Base-by-base conservation (phyloP, 2,888 invertebrate genomes). In the Charanyca ferruginea region DNA sequence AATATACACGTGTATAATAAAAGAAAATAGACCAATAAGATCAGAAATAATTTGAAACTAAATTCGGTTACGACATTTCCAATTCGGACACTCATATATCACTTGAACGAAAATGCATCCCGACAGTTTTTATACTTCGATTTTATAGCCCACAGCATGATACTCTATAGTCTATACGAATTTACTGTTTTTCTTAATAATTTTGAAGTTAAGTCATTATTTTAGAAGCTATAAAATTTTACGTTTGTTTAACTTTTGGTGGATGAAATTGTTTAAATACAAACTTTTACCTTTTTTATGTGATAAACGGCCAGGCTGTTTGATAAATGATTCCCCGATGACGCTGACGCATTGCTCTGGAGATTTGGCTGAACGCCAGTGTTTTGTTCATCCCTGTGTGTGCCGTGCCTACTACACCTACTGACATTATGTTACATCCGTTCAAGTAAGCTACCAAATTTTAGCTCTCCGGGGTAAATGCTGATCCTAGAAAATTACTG, bases 281-380 rank as follows among this genome's bases (percentile, higher is more conserved):
- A 13, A 1, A 58, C 13, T 20, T 32, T 5, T 23, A 58, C n/a
- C 18, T n/a, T 13, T 23, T 38, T 45, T 28, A 32, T 2, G n/a
- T 45, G 45, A 63, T 38, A n/a, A 32, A 62, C 18, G 20, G 11
- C 9, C 8, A n/a, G 65, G 69, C 59, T 72, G 48, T 52, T 67
- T 77, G 79, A 81, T 78, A 72, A 81, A 82, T 78, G 67, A 57
- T 47, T 68, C 41, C 66, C 73, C 70, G 73, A 78, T 83, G 82
- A 84, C 72, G 82, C 76, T 82, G 83, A 83, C 79, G 83, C 66
- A 77, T 72, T 62, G 73, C 65, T 77, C 69, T 55, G 32, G 58
- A 54, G 49, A 54, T 57, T 84, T 89, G 88, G 88, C 80, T 20
- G 63, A 25, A 16, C 61, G 87, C 88, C 89, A 89, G 77, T 41